These are phyloP conservation scores for Acanthurus tractus DNA, from an alignment of 2,797 vertebrate genomes.

Conservation along the genomic window DNA sequence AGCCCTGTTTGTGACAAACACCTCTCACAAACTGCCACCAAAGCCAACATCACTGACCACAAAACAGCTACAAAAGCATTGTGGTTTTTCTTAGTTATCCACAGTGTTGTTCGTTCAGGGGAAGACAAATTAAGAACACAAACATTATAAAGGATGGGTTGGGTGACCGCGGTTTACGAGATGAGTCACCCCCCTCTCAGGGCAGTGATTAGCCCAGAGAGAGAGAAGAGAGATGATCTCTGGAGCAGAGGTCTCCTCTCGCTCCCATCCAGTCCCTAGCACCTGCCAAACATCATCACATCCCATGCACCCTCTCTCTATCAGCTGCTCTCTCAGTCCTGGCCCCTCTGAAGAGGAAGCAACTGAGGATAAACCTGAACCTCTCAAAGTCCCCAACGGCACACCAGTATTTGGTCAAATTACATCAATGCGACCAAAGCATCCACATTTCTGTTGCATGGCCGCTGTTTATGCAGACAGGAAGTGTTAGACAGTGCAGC, in stretches of 20 bases:
- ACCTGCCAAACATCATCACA: constrained; percentile 77
- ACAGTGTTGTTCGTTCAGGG: background rate
- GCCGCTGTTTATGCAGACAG: background rate
- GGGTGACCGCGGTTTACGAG: constrained; percentile 19
- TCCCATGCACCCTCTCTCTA: constrained; percentile 54
- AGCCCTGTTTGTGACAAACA: constrained; percentile 14
- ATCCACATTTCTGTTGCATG: background rate
- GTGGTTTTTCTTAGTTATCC: background rate
- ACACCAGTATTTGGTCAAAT: constrained; percentile 18
- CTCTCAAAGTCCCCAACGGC: constrained; percentile 16
- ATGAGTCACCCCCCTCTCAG: constrained; percentile 66
- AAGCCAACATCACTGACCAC: background rate
- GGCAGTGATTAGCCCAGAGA: constrained; percentile 64
- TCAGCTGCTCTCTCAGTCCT: constrained; percentile 59
- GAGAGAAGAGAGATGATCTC: constrained; percentile 59
- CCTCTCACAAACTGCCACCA: constrained; percentile 18
- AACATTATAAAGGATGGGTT: constrained; percentile 19
- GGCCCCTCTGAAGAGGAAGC: constrained; percentile 38
- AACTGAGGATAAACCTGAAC: constrained; percentile 59
- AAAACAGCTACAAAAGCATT: background rate
- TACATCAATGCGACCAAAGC: constrained; percentile 6
- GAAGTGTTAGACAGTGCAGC: background rate
- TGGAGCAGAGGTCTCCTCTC: constrained; percentile 70
- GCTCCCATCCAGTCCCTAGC: constrained; percentile 65
- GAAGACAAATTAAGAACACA: constrained; percentile 36